phyloP scores from a whole-genome alignment of 2,797 vertebrate genomes.

The Botia almorhae region DNA sequence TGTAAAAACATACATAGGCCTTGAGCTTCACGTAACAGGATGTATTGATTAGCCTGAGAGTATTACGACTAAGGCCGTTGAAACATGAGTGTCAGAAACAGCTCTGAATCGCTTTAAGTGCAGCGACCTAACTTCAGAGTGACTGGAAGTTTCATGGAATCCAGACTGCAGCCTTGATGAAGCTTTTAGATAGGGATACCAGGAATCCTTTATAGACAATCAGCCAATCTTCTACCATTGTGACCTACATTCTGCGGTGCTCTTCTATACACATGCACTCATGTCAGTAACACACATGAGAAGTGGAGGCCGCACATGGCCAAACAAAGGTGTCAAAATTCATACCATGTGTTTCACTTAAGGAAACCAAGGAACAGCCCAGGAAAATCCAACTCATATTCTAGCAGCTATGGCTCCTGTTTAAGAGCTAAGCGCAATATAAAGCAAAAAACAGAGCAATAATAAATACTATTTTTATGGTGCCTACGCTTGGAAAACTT shows the following conservation, averaged over 20 bases:
- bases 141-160: slow-evolving; percentile 55
- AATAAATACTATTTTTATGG: neutral
- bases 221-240: slow-evolving; percentile 22
- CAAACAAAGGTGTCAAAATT: slow-evolving; percentile 38
- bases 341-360: slow-evolving; percentile 49
- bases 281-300: neutral
- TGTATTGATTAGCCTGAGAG: slow-evolving; percentile 20
- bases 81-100: neutral
- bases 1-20: neutral
- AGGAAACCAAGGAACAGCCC: slow-evolving; percentile 1
- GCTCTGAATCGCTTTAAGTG: neutral
- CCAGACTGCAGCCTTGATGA: slow-evolving; percentile 59
- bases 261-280: slow-evolving; percentile 43
- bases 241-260: slow-evolving; percentile 52
- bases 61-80: slow-evolving; percentile 20
- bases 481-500: neutral
- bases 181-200: slow-evolving; percentile 53
- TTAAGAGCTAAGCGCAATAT: slow-evolving; percentile 1
- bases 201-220: slow-evolving; percentile 53
- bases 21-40: neutral
- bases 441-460: slow-evolving; percentile 5
- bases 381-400: slow-evolving; percentile 22
- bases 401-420: neutral
- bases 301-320: slow-evolving; percentile 30
- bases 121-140: slow-evolving; percentile 37